These are phyloP conservation scores for Xiphophorus hellerii DNA, from an alignment of 2,113 vertebrate species.

Conservation along the genomic window DNA sequence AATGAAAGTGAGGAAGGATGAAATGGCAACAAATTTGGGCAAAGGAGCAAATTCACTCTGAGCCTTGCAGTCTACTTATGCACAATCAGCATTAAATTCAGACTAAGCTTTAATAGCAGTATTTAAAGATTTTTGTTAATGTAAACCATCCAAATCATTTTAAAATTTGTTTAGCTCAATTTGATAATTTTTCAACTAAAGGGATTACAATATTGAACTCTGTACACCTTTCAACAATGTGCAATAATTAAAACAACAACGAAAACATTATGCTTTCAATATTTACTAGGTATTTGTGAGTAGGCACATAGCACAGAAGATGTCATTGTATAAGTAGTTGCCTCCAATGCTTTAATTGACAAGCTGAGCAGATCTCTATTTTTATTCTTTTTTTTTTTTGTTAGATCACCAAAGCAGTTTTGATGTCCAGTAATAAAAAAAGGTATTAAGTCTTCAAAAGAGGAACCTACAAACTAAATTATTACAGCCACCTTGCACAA, in stretches of 20 bases:
- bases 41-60: background rate
- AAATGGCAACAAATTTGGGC: background rate
- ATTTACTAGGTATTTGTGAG: constrained; percentile 35
- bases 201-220: background rate
- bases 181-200: background rate
- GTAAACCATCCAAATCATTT: background rate
- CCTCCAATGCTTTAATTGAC: constrained; percentile 11
- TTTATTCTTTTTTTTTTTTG: too few species aligned
- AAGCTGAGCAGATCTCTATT: too few species aligned
- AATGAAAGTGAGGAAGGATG: background rate
- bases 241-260: background rate
- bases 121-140: background rate
- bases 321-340: constrained; percentile 34
- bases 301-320: constrained; percentile 27
- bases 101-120: background rate
- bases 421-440: background rate
- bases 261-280: background rate
- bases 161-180: background rate
- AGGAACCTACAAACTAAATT: background rate
- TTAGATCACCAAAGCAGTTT: background rate
- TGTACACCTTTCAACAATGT: background rate
- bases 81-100: background rate
- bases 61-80: background rate
- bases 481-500: background rate
- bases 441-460: background rate